phyloP scores from a whole-genome alignment of 2,113 vertebrate genomes.

The Apus apus region DNA sequence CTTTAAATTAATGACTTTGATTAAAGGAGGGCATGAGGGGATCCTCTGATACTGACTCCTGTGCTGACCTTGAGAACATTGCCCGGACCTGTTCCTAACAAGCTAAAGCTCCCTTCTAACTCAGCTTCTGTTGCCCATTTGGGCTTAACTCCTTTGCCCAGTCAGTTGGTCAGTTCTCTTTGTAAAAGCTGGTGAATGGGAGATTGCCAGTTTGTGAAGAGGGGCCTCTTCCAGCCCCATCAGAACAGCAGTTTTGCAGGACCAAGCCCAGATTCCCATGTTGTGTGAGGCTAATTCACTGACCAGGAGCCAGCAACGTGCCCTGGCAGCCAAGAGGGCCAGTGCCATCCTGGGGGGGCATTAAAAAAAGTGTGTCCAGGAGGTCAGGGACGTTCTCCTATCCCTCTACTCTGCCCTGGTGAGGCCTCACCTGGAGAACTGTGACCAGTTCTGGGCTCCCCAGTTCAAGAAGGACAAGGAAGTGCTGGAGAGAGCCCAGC shows the following conservation, averaged over 20 bases:
- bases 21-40: constrained; percentile 4
- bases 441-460: too few relatives aligned
- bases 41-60: neutral
- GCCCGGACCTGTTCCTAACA: neutral
- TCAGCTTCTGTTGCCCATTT: rapidly evolving
- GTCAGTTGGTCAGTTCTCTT: neutral
- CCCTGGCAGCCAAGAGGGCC: too few relatives aligned
- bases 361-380: too few relatives aligned
- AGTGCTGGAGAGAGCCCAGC: too few relatives aligned
- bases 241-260: neutral
- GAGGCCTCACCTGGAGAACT: too few relatives aligned
- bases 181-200: neutral
- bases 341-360: too few relatives aligned
- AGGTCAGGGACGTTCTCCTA: too few relatives aligned
- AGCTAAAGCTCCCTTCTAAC: neutral
- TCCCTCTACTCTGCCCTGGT: too few relatives aligned
- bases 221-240: neutral
- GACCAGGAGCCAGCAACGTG: too few relatives aligned
- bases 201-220: neutral
- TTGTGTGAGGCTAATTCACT: too few relatives aligned
- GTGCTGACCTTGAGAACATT: constrained; percentile 50
- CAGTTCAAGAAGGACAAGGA: too few relatives aligned
- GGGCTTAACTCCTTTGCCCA: neutral
- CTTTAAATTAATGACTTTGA: constrained; percentile 56
- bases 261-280: neutral